Evolutionary conservation across 2,113 vertebrate species (phyloP).

Genomic region (Siniperca knerii): DNA sequence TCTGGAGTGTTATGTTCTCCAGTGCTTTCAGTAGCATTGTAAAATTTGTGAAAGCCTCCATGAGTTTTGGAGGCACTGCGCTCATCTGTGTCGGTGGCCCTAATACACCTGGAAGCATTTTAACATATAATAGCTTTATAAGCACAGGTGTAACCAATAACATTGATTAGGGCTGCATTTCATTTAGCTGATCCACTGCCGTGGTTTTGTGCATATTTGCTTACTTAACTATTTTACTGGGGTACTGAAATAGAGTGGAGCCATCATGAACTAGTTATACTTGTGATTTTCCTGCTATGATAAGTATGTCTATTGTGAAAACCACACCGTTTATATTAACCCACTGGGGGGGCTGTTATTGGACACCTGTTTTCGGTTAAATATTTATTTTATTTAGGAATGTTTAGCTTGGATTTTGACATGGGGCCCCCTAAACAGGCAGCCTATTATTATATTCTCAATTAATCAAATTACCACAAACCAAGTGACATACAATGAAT

Average conservation of each 20-base stretch:
- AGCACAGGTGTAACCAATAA: too few species aligned
- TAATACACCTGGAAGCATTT: not conserved
- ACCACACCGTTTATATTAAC: not conserved
- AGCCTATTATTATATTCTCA: not conserved
- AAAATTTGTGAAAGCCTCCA: not conserved
- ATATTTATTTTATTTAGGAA: not conserved
- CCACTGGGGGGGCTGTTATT: not conserved
- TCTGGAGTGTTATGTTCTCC: not conserved
- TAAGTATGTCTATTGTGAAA: not conserved
- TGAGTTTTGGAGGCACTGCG: not conserved
- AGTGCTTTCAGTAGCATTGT: not conserved
- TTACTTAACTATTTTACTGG: not conserved
- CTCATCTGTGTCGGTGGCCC: not conserved
- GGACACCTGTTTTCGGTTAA: not conserved
- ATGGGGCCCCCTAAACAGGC: not conserved
- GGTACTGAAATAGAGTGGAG: not conserved
- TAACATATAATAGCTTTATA: not conserved
- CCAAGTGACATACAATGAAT: not conserved
- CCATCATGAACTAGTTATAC: not conserved
- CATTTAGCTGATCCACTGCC: not conserved
- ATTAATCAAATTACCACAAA: not conserved
- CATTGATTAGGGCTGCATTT: not conserved
- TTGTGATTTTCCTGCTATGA: not conserved
- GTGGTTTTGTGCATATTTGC: not conserved
- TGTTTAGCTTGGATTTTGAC: not conserved